These are phyloP conservation scores for Drosophila neocordata DNA, from an alignment of 1,140 invertebrate species.

Conservation along the genomic window DNA sequence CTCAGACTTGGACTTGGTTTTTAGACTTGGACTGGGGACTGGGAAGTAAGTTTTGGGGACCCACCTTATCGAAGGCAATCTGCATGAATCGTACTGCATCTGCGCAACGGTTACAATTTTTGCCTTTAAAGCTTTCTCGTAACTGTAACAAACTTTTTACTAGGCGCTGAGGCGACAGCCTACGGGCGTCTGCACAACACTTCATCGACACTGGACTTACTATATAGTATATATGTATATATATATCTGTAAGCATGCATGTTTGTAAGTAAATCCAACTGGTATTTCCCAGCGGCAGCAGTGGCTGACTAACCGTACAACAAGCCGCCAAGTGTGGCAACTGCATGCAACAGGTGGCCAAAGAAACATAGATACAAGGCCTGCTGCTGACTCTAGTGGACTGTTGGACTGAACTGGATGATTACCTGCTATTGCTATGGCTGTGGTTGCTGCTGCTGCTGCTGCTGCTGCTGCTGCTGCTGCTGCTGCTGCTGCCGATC, in stretches of 20 bases:
- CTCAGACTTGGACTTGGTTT: background rate
- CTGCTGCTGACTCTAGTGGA: slow-evolving; percentile 20
- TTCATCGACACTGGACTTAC: slow-evolving; percentile 34
- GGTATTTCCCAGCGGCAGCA: slow-evolving; percentile 70
- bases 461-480: slow-evolving; percentile 22
- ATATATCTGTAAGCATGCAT: too few species aligned
- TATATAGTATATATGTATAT: too few species aligned
- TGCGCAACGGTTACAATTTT: slow-evolving; percentile 4
- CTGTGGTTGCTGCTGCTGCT: slow-evolving; percentile 14
- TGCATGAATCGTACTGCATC: slow-evolving; percentile 44
- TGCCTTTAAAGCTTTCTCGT: slow-evolving; percentile 22
- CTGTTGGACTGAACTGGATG: slow-evolving; percentile 7
- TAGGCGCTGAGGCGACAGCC: slow-evolving; percentile 44
- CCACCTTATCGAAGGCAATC: slow-evolving; percentile 53
- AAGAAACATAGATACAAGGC: slow-evolving; percentile 47
- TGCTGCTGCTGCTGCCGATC: slow-evolving; percentile 17
- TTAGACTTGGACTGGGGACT: too few species aligned
- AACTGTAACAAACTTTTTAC: slow-evolving; percentile 50
- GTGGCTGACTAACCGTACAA: slow-evolving; percentile 16
- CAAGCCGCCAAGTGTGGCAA: slow-evolving; percentile 23
- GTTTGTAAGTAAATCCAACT: slow-evolving; percentile 37
- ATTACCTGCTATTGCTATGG: slow-evolving; percentile 13
- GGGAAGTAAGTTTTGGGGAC: background rate
- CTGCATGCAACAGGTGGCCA: slow-evolving; percentile 67
- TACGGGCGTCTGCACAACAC: slow-evolving; percentile 75